Conservation (phyloP, 2,113 vertebrate genomes). For the Chlamydotis undulata region DNA sequence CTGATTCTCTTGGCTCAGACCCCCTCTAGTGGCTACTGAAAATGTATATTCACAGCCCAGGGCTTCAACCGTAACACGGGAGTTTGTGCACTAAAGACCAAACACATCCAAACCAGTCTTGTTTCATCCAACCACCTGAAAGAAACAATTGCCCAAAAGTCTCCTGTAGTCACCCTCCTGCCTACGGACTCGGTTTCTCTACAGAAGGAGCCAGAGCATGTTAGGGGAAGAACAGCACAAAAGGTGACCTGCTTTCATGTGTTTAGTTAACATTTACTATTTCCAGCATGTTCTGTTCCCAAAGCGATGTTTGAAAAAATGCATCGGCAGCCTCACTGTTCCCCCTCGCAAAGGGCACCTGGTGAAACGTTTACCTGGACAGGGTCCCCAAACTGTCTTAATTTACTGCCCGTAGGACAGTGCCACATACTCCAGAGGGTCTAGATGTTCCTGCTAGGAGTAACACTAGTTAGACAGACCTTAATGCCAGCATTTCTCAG, state of each 20-base stretch:
- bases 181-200: rapidly evolving
- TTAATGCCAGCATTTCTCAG: conserved; percentile 96
- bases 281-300: neutral
- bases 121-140: neutral
- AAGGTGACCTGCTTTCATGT: neutral
- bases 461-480: conserved; percentile 61
- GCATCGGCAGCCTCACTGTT: neutral
- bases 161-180: neutral
- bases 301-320: neutral
- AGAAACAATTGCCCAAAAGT: neutral
- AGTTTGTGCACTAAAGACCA: neutral
- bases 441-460: neutral
- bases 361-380: neutral
- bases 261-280: neutral
- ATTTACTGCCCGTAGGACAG: neutral
- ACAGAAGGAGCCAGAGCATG: neutral
- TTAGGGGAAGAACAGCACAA: neutral
- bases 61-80: neutral
- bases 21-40: conserved; percentile 52
- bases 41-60: neutral
- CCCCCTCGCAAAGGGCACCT: neutral
- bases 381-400: rapidly evolving
- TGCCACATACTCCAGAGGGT: neutral
- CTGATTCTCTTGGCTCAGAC: conserved; percentile 1
- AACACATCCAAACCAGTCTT: neutral